Evolutionary conservation across 1,140 invertebrate genomes (phyloP).

Genomic region (Cotesia chilonis): DNA sequence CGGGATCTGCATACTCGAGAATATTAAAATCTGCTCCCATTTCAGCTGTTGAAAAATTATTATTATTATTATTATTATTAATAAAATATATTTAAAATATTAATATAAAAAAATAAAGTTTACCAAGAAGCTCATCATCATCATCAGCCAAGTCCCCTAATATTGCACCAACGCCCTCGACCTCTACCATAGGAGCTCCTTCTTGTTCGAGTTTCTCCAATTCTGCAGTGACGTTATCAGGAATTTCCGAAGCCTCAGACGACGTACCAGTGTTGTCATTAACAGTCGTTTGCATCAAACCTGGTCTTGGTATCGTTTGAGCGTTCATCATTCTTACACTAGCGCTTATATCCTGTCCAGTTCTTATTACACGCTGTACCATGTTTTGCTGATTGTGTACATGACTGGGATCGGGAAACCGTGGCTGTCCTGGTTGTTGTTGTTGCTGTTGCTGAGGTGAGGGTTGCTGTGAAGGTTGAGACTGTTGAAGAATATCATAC

Average conservation of each 20-base stretch:
- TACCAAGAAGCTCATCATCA: constrained; percentile 86
- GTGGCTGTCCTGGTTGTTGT: constrained; percentile 39
- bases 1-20: constrained; percentile 93
- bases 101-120: constrained; percentile 30
- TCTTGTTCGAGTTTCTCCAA: constrained; percentile 82
- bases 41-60: constrained; percentile 71
- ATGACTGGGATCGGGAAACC: constrained; percentile 59
- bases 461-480: constrained; percentile 6
- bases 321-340: constrained; percentile 55
- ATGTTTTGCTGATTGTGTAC: constrained; percentile 44
- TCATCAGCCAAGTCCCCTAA: constrained; percentile 83
- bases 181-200: constrained; percentile 74
- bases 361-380: constrained; percentile 53
- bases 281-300: constrained; percentile 53
- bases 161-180: constrained; percentile 78
- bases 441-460: background rate
- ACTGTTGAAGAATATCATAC: constrained; percentile 55
- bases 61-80: constrained; percentile 17
- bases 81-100: background rate
- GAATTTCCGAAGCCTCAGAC: constrained; percentile 71
- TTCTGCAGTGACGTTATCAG: constrained; percentile 80
- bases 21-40: constrained; percentile 96
- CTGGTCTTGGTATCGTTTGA: constrained; percentile 50
- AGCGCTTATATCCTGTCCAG: constrained; percentile 53
- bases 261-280: constrained; percentile 51